These are phyloP conservation scores for Chascanopsetta lugubris DNA, from an alignment of 2,113 vertebrate genomes.

Conservation along the genomic window DNA sequence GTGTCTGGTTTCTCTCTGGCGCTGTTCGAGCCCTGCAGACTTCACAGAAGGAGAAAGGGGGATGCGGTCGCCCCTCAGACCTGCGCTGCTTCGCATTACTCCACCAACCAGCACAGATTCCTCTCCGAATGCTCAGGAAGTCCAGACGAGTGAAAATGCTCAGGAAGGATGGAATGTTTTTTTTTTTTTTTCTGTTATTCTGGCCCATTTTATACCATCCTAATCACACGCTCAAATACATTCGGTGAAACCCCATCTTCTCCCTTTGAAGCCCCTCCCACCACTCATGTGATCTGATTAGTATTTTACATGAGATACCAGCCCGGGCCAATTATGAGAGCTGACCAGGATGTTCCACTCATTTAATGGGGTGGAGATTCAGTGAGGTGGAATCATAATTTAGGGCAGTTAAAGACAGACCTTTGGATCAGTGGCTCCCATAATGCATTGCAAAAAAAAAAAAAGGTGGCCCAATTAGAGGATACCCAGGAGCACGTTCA, in stretches of 20 bases:
- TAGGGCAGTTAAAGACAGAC: slow-evolving; percentile 69
- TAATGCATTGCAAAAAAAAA: slow-evolving; percentile 57
- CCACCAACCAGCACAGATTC: slow-evolving; percentile 48
- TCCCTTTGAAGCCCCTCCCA: slow-evolving; percentile 61
- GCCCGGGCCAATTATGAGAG: slow-evolving; percentile 64
- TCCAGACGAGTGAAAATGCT: slow-evolving; percentile 58
- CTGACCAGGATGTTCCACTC: slow-evolving; percentile 74
- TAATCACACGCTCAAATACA: slow-evolving; percentile 74
- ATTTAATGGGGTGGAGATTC: slow-evolving; percentile 66
- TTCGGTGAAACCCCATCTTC: slow-evolving; percentile 69
- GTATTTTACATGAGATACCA: slow-evolving; percentile 71
- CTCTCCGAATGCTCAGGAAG: slow-evolving; percentile 62
- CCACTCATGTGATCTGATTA: slow-evolving; percentile 72
- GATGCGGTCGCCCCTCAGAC: slow-evolving; percentile 16
- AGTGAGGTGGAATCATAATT: slow-evolving; percentile 74
- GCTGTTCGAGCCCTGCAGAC: slow-evolving; percentile 11
- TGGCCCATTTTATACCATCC: slow-evolving; percentile 67
- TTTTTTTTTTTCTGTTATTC: no score
- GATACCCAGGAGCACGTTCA: slow-evolving; percentile 46
- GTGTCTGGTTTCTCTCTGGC: neutral
- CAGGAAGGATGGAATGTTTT: slow-evolving; percentile 39
- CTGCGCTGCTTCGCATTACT: slow-evolving; percentile 69
- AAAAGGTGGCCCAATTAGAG: slow-evolving; percentile 73
- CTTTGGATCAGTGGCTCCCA: slow-evolving; percentile 62
- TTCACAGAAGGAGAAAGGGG: neutral